Evolutionary conservation across 2,113 vertebrate genomes (phyloP).

Genomic region (Pheucticus melanocephalus): DNA sequence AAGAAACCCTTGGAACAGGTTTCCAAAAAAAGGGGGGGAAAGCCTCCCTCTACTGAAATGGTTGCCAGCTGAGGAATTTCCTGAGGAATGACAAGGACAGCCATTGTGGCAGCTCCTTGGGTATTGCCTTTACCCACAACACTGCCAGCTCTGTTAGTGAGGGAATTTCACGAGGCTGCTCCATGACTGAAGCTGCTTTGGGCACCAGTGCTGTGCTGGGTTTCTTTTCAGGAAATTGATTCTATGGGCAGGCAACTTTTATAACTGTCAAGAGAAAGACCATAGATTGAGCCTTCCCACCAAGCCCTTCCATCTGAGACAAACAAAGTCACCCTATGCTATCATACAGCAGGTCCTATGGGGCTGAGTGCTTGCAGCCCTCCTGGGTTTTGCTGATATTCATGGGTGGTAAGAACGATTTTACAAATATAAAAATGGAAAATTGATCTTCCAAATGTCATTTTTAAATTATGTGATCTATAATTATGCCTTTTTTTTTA

Average conservation of each 20-base stretch:
- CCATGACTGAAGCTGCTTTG: background rate
- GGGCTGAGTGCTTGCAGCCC: rapidly evolving
- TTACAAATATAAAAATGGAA: background rate
- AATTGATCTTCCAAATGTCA: background rate
- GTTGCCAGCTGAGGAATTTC: background rate
- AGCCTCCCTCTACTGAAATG: background rate
- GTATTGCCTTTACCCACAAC: background rate
- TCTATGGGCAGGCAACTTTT: background rate
- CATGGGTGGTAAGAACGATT: background rate
- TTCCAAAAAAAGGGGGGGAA: background rate
- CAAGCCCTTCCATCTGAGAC: background rate
- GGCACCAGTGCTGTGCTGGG: background rate
- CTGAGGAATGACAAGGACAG: background rate
- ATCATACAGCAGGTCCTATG: rapidly evolving
- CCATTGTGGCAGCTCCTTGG: background rate
- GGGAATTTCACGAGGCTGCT: background rate
- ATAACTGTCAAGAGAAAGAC: background rate
- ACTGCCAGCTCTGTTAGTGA: background rate
- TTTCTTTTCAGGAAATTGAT: background rate
- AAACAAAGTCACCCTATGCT: background rate
- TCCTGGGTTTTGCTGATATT: background rate
- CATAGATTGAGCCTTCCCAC: background rate
- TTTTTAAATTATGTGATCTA: background rate
- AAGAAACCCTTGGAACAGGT: background rate
- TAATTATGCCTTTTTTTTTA: background rate